Base-by-base conservation (phyloP, 1,140 invertebrate species). In the Pissodes strobi region DNA sequence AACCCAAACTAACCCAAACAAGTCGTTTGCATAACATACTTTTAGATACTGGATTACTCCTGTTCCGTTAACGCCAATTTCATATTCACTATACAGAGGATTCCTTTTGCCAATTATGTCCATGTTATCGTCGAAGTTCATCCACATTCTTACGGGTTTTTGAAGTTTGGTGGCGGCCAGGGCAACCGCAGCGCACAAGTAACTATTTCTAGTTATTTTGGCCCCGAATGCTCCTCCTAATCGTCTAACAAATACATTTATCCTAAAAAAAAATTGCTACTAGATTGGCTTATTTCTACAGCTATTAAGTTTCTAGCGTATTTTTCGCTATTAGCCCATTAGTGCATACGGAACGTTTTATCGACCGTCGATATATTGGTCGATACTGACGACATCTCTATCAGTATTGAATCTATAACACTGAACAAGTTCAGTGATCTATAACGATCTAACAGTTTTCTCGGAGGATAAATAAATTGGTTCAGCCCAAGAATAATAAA, bases 171-270 rank as follows among this genome's bases (percentile, higher is more conserved):
- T 69, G 30, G 84, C 81, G 1, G 81, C 87, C 2, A 89, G 63
- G 3, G 85, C 83, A 53, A 83, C 83, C 0, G 83, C 83, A 30
- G 76, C 79, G 0, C 83, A 76, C 1, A 84, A 61, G 3, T 80
- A 75, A 1, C 70, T 68, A 0, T 79, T 71, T 34, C 87, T 75
- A 0, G 81, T 79, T 25, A 88, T 82, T 73, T 88, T 89, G 0
- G 73, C 71, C 48, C 87, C 90, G 64, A 90, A 93, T 2, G 79
- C 87, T 21, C 90, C 90, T 0, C 90, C 90, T 0, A 91, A 48
- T 45, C 90, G 77, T 38, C 82, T 79, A 0, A 87, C 81, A 25
- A 75, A 69, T 2, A 89, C 43, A 52, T 87, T 84, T 21, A 89
- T 70, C 63, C 67, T 69, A 15, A 23, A 57, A 65, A 12, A 39